Conservation (phyloP, 2,888 invertebrate species). For the Aethes cnicana region DNA sequence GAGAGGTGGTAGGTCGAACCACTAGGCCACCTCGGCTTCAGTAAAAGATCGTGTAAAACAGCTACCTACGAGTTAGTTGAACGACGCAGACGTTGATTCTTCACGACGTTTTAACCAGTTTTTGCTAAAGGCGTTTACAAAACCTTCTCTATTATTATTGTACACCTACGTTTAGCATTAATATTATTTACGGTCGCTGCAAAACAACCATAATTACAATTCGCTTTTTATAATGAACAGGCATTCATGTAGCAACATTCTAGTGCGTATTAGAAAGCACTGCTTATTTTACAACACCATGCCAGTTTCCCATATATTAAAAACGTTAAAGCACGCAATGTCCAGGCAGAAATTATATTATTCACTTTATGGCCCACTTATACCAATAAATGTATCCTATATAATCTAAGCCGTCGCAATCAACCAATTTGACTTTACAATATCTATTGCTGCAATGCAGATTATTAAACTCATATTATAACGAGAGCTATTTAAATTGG, state of each 20-base stretch:
- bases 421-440: slow-evolving; percentile 47
- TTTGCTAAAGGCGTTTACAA: too few species aligned
- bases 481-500: slow-evolving; percentile 1
- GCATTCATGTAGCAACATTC: too few species aligned
- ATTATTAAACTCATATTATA: slow-evolving; percentile 9
- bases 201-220: slow-evolving; percentile 1
- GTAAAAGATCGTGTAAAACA: too few species aligned
- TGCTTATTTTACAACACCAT: too few species aligned
- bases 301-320: too few species aligned
- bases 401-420: slow-evolving; percentile 31
- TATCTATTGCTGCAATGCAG: slow-evolving; percentile 38
- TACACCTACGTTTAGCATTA: slow-evolving; percentile 29
- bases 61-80: too few species aligned
- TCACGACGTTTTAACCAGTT: slow-evolving; percentile 37
- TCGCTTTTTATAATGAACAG: slow-evolving; percentile 5
- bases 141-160: slow-evolving; percentile 27
- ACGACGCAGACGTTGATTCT: too few species aligned
- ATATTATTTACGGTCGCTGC: slow-evolving; percentile 12
- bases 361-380: slow-evolving; percentile 21
- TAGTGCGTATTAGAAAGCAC: too few species aligned
- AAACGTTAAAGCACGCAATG: too few species aligned
- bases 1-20: too few species aligned
- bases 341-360: too few species aligned
- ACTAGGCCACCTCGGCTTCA: too few species aligned
- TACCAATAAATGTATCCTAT: not conserved